A percentile compares a stretch with the other conserved stretches of the same genome.
phyloP scores from a whole-genome alignment of 2,797 vertebrate species.

The Triplophysa bombifrons region DNA sequence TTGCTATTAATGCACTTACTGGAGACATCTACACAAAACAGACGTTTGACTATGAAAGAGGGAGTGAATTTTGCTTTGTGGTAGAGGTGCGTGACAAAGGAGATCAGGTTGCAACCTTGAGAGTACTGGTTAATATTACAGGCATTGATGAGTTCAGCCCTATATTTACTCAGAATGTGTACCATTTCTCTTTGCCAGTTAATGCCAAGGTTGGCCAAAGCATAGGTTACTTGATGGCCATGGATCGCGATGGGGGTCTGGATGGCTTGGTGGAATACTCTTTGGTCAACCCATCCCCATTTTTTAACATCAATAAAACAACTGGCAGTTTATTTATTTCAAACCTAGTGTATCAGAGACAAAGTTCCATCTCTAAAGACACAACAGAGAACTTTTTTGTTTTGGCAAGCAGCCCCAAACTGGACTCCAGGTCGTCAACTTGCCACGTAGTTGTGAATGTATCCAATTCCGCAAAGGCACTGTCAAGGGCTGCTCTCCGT shows the following conservation, averaged over 20 bases:
- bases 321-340: conserved; percentile 82
- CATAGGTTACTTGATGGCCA: conserved; percentile 86
- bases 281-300: conserved; percentile 75
- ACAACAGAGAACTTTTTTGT: conserved; percentile 79
- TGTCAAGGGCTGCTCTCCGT: conserved; percentile 62
- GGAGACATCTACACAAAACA: conserved; percentile 86
- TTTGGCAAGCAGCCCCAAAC: conserved; percentile 83
- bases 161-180: conserved; percentile 84
- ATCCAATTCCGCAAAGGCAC: conserved; percentile 76
- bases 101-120: conserved; percentile 76
- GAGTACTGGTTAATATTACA: conserved; percentile 83
- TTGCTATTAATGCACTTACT: conserved; percentile 84
- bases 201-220: conserved; percentile 72
- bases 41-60: conserved; percentile 87
- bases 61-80: conserved; percentile 82
- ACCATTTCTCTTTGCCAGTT: conserved; percentile 83
- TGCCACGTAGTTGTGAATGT: conserved; percentile 86
- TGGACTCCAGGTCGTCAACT: conserved; percentile 78
- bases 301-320: conserved; percentile 86
- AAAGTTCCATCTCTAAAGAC: conserved; percentile 63
- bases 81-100: conserved; percentile 90
- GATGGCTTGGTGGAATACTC: conserved; percentile 90
- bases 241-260: conserved; percentile 83
- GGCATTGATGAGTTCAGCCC: conserved; percentile 92
- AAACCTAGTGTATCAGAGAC: conserved; percentile 71